A percentile compares a stretch with the other conserved stretches of the same genome.
Conservation (phyloP, 2,113 vertebrate species). For the Opisthocomus hoazin region DNA sequence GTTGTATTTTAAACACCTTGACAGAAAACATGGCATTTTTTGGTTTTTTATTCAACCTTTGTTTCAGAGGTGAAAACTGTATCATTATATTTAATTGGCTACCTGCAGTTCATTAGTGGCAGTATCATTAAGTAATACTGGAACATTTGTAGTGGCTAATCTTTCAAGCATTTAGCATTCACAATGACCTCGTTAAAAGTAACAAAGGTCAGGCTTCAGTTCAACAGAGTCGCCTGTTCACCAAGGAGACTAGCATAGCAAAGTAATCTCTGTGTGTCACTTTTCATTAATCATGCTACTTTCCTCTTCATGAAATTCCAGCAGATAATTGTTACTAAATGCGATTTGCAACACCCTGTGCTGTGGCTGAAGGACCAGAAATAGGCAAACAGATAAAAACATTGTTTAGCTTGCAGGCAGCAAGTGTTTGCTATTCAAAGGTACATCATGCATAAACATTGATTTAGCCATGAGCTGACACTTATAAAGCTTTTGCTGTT, state of each 20-base stretch:
- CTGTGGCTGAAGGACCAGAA: constrained; percentile 74
- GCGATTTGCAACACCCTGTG: constrained; percentile 73
- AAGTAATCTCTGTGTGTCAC: constrained; percentile 77
- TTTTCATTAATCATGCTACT: constrained; percentile 83
- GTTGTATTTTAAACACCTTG: neutral
- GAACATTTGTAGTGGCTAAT: constrained; percentile 58
- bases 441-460: constrained; percentile 82
- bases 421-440: constrained; percentile 80
- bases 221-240: constrained; percentile 54
- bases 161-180: constrained; percentile 63
- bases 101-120: constrained; percentile 60
- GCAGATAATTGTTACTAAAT: constrained; percentile 81
- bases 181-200: constrained; percentile 75
- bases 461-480: constrained; percentile 78
- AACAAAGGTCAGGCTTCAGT: constrained; percentile 73
- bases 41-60: constrained; percentile 32
- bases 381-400: constrained; percentile 79
- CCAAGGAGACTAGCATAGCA: constrained; percentile 67
- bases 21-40: neutral
- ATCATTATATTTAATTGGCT: constrained; percentile 62
- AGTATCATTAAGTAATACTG: constrained; percentile 33
- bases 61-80: constrained; percentile 45
- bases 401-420: constrained; percentile 79
- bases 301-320: constrained; percentile 71
- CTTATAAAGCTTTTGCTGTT: constrained; percentile 69